Evolutionary conservation across 2,888 invertebrate species (phyloP), one percentile per base, ranked within the genome.

Genomic region (Chorisops tibialis): DNA sequence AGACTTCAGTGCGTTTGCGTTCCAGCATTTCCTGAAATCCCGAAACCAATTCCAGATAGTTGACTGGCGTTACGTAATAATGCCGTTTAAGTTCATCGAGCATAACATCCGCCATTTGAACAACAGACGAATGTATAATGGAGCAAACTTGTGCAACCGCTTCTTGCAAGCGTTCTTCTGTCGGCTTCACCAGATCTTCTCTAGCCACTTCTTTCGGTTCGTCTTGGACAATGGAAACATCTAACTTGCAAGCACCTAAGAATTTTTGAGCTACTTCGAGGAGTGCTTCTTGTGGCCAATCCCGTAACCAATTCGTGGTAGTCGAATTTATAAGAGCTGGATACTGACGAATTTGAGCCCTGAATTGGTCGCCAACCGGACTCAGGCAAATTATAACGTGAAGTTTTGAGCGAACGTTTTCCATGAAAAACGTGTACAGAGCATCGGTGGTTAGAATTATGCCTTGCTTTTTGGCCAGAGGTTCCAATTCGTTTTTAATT

Each of bases 41-140:
- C 1, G 86, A 80, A 1, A 94, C 92, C 12, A 94, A 81, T 72
- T 93, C 91, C 61, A 94, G 80, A 70, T 91, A 94, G 78, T 93
- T 93, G 22, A 89, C 89, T 0, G 93, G 92, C 0, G 94, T 94
- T 47, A 94, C 93, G 75, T 94, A 93, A 77, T 90, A 93, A 72
- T 87, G 85, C 11, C 94, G 79, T 63, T 88, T 85, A 81, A 91
- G 85, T 79, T 93, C 91, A 7, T 78, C 71, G 68, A 85, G 81
- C 93, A 94, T 93, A 71, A 80, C 79, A 19, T 79, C 78, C 0
- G 90, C 91, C 75, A 83, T 87, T 65, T 83, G 81, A 0, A 85
- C 82, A n/a, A 93, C 93, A 0, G 90, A 89, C 39, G 87, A 87
- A 75, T 94, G 94, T 71, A 94, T 87, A 24, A 87, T 80, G 0